These are phyloP conservation scores for Tretioscincus oriximinensis DNA, from an alignment of 2,113 vertebrate genomes.

Conservation along the genomic window DNA sequence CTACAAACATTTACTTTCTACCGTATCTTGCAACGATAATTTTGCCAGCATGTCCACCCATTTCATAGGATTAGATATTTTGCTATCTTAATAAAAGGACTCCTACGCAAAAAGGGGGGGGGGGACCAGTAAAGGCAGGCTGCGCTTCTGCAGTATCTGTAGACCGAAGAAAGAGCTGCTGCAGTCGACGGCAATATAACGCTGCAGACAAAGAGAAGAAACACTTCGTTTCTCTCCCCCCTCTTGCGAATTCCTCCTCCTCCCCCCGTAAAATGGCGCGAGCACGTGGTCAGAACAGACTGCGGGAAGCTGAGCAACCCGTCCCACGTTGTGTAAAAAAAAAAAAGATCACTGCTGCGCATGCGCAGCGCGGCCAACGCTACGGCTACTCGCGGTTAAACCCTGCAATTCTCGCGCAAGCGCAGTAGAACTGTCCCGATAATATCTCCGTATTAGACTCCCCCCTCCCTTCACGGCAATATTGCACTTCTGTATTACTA, in stretches of 20 bases:
- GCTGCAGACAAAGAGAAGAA: no score
- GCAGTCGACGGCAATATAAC: no score
- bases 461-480: neutral
- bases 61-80: no score
- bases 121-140: no score
- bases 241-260: neutral
- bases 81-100: neutral
- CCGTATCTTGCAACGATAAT: neutral
- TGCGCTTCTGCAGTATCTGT: neutral
- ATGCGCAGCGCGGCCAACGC: neutral
- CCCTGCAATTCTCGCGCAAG: neutral
- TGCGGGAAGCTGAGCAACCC: slow-evolving; percentile 17
- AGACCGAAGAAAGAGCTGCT: neutral
- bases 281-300: slow-evolving; percentile 28
- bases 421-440: neutral
- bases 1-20: neutral
- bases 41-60: neutral
- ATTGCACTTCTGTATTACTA: neutral
- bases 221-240: neutral
- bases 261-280: slow-evolving; percentile 25
- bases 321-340: neutral
- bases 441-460: neutral
- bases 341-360: neutral
- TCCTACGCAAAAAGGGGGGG: no score
- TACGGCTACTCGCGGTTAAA: no score